Evolutionary conservation across 1,140 invertebrate genomes (phyloP).

Genomic region (Drosophila lacteicornis): DNA sequence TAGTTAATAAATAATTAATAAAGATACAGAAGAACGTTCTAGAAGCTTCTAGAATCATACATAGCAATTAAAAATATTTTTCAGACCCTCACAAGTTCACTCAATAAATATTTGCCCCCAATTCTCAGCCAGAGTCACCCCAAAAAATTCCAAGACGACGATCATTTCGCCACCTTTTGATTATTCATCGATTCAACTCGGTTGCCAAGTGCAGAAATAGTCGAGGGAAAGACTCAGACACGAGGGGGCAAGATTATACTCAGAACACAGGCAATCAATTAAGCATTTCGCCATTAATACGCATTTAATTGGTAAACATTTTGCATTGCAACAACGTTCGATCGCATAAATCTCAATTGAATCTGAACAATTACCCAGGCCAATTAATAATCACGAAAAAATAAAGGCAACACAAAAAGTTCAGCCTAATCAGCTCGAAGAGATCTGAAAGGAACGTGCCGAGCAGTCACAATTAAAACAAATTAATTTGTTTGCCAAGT

Average conservation of each 20-base stretch:
- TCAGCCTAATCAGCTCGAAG: slow-evolving; percentile 49
- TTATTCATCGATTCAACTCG: slow-evolving; percentile 5
- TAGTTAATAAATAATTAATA: not conserved
- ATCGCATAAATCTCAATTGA: slow-evolving; percentile 73
- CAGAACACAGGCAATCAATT: slow-evolving; percentile 27
- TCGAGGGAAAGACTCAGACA: not conserved
- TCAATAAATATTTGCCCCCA: slow-evolving; percentile 1
- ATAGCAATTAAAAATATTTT: not conserved
- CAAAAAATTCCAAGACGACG: not conserved
- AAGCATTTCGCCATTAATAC: slow-evolving; percentile 37
- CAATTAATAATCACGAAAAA: slow-evolving; percentile 72
- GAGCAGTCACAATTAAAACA: slow-evolving; percentile 51
- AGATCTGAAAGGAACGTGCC: slow-evolving; percentile 67
- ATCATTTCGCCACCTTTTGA: slow-evolving; percentile 27
- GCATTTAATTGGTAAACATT: slow-evolving; percentile 58
- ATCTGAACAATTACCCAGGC: slow-evolving; percentile 75
- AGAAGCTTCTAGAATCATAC: slow-evolving; percentile 6
- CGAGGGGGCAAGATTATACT: not conserved
- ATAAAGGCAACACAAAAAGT: slow-evolving; percentile 43
- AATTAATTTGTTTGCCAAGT: slow-evolving; percentile 76
- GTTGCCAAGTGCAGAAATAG: slow-evolving; percentile 6
- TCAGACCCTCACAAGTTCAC: not conserved
- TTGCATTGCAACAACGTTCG: slow-evolving; percentile 37
- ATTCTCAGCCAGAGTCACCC: not conserved
- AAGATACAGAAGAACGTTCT: not conserved